Conservation (phyloP, 2,797 vertebrate genomes). For the Amazona ochrocephala region DNA sequence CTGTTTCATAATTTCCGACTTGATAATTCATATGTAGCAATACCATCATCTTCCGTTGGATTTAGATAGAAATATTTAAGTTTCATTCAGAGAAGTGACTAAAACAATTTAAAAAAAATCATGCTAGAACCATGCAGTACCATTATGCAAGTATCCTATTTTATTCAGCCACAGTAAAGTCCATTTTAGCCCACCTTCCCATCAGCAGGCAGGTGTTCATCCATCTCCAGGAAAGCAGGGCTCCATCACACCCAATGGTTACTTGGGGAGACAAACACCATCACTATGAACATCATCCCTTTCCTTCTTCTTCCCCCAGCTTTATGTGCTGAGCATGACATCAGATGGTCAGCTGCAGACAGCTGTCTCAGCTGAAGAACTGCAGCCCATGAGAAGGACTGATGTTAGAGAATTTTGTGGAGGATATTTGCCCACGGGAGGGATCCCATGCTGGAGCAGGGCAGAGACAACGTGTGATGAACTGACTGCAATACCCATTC, state of each 20-base stretch:
- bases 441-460: fast-evolving
- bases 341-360: background rate
- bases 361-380: background rate
- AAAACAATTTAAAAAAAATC: background rate
- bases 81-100: background rate
- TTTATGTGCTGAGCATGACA: background rate
- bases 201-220: background rate
- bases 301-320: background rate
- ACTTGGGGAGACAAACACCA: background rate
- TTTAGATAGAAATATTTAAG: background rate
- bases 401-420: fast-evolving
- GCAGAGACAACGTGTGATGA: fast-evolving
- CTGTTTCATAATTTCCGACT: background rate
- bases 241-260: fast-evolving
- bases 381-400: background rate
- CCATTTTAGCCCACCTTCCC: background rate
- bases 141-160: background rate
- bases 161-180: background rate
- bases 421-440: background rate
- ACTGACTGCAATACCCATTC: background rate
- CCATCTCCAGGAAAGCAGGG: background rate
- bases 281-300: background rate
- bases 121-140: background rate
- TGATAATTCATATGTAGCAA: background rate
- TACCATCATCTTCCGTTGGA: background rate